Evolutionary conservation across 2,113 vertebrate species (phyloP), one percentile per base, ranked within the genome.

Genomic region (Psophia crepitans): DNA sequence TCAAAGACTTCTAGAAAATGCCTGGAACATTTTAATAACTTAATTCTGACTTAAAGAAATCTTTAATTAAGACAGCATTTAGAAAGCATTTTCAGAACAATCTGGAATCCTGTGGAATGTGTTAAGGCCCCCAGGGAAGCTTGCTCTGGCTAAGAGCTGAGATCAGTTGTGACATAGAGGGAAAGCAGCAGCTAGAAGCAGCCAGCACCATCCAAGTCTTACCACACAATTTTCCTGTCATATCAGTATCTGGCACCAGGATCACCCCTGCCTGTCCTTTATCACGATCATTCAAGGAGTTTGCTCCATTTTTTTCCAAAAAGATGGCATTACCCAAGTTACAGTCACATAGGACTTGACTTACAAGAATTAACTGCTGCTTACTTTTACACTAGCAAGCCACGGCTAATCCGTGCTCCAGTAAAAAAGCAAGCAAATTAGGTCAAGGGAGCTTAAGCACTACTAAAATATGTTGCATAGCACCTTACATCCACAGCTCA

Each of bases 61-160:
- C 92, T 97, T 97, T 97, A 95, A 97, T 97, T 95, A 97, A 97
- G 95, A 83, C 74, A 89, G 94, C 66, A 92, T 96, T 97, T 96
- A 96, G 94, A 96, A 97, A 95, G 89, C 37, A 92, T 87, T 96
- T 97, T 89, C 89, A 94, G 93, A 97, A 94, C 80, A 63, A 95
- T 95, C 91, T 95, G 91, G 94, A 96, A 95, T 96, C 94, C 89
- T 61, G 63, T 83, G 95, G 96, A 97, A 97, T 96, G 95, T 39
- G 54, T 49, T 89, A 58, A 57, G 75, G 92, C 77, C 54, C 76
- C 93, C 93, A 89, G 27, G 87, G 58, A 92, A 93, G 92, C 5
- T 60, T 79, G 61, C 23, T 90, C 44, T 65, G 57, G 80, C 95
- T 81, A 69, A 64, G 61, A 87, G 61, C 80, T 12, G 64, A 80